Conservation (phyloP, 2,888 invertebrate genomes). For the Ferdinandea cuprea region DNA sequence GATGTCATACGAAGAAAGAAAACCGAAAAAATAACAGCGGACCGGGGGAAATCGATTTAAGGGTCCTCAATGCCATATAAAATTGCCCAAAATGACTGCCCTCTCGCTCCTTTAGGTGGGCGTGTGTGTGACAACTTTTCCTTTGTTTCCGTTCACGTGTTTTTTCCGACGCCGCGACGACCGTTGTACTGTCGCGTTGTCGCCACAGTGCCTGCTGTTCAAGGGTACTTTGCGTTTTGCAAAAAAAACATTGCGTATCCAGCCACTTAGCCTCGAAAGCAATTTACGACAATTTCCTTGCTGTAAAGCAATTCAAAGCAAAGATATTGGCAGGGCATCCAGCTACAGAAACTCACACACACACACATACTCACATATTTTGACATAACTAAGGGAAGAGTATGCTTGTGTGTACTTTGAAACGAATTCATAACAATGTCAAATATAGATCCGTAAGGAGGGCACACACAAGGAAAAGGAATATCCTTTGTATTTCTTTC, state of each 20-base stretch:
- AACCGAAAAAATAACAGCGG: not conserved
- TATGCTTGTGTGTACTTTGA: not conserved
- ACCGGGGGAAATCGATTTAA: constrained; percentile 45
- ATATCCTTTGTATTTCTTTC: not conserved
- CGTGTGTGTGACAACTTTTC: constrained; percentile 10
- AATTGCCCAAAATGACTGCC: constrained; percentile 38
- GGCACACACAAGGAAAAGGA: not conserved
- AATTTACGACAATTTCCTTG: constrained; percentile 24
- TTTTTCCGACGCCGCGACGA: no score
- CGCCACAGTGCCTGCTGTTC: not conserved
- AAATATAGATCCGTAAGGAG: constrained; percentile 21
- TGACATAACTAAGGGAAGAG: no score
- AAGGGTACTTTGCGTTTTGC: not conserved
- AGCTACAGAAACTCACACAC: no score
- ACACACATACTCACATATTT: no score
- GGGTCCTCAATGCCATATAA: constrained; percentile 43
- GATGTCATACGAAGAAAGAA: not conserved
- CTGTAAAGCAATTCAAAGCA: constrained; percentile 10
- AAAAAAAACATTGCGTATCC: constrained; percentile 4
- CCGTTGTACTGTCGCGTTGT: no score
- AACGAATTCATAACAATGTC: constrained; percentile 29
- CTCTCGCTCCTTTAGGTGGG: constrained; percentile 3
- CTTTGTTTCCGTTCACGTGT: constrained; percentile 29
- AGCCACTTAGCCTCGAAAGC: not conserved
- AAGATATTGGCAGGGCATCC: not conserved